Percentiles rank a stretch among this genome's conserved stretches.
phyloP scores from a whole-genome alignment of 2,888 invertebrate genomes.

The Meteorus cinctellus region DNA sequence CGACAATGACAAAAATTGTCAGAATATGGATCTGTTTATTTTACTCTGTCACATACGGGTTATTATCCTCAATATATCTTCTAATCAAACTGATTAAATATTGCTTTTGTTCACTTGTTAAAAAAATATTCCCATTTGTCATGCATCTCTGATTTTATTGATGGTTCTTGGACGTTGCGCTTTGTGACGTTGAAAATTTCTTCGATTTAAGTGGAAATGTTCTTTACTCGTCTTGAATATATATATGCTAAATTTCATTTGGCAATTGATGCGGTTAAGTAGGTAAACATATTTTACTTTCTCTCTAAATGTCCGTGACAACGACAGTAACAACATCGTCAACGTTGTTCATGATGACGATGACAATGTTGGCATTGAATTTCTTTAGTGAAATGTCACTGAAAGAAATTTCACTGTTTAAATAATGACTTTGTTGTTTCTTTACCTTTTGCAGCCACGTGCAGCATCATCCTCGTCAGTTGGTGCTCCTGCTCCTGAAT shows the following conservation, averaged over 20 bases:
- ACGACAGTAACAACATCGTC: not conserved
- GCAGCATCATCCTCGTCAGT: constrained; percentile 75
- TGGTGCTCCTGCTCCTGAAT: constrained; percentile 75
- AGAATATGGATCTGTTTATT: not conserved
- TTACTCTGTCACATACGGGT: not conserved
- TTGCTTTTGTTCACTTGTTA: not conserved
- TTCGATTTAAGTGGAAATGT: not conserved
- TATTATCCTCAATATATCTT: not conserved
- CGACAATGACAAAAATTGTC: no score
- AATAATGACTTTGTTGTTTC: not conserved
- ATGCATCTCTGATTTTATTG: constrained; percentile 28
- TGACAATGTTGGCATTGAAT: constrained; percentile 5
- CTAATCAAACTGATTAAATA: not conserved
- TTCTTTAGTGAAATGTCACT: not conserved
- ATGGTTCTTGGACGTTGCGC: constrained; percentile 3
- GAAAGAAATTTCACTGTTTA: not conserved
- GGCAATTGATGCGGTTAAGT: constrained; percentile 17
- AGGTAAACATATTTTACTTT: constrained; percentile 6
- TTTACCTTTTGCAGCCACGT: constrained; percentile 75
- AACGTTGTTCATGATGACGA: not conserved
- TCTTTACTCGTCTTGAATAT: not conserved
- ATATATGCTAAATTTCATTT: constrained; percentile 6
- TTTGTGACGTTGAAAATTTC: constrained; percentile 1
- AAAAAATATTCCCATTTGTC: not conserved
- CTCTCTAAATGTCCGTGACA: constrained; percentile 14